Evolutionary conservation across 2,113 vertebrate genomes (phyloP).

Genomic region (Brachyistius frenatus): DNA sequence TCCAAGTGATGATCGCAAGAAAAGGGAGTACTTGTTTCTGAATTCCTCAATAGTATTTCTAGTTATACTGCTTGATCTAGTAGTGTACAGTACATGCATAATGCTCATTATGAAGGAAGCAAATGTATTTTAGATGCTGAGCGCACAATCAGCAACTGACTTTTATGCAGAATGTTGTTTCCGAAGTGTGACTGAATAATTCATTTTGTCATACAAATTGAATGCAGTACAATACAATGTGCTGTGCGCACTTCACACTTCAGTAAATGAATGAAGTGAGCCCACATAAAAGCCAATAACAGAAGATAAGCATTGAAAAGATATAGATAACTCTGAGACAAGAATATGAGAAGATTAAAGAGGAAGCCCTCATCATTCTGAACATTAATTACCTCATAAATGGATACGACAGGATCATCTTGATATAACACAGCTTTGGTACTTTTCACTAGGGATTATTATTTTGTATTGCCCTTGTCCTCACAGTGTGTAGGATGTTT

Average conservation of each 20-base stretch:
- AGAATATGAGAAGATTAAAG: neutral
- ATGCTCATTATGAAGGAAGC: constrained; percentile 15
- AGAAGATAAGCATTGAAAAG: neutral
- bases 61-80: neutral
- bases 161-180: neutral
- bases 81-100: constrained; percentile 40
- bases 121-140: constrained; percentile 28
- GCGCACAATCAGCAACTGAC: neutral
- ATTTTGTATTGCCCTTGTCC: neutral
- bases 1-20: neutral
- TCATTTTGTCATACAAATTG: constrained; percentile 30
- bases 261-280: neutral
- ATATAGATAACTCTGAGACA: neutral
- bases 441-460: neutral
- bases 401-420: neutral
- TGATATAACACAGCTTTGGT: neutral
- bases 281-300: neutral
- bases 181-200: constrained; percentile 10
- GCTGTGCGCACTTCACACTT: neutral
- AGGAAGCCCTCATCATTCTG: neutral
- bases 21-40: neutral
- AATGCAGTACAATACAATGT: neutral
- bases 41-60: constrained; percentile 17
- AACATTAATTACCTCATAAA: neutral
- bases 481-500: neutral